Percentiles rank a stretch among this genome's conserved stretches.
These are phyloP conservation scores for Dione juno DNA, from an alignment of 2,888 invertebrate species.

Conservation along the genomic window DNA sequence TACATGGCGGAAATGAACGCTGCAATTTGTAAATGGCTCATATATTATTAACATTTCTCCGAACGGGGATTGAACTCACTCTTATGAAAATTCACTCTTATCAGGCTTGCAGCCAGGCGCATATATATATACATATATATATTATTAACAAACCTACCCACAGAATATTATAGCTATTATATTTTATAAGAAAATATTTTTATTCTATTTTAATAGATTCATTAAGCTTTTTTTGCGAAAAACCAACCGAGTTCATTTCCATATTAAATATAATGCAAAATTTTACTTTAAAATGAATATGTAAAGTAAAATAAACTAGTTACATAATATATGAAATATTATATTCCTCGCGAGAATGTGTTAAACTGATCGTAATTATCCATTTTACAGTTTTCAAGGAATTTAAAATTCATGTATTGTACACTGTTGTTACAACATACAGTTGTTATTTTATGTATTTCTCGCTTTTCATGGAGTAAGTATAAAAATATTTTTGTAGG, in stretches of 20 bases:
- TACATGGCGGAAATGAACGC: no score
- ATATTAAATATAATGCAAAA: not conserved
- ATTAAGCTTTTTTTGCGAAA: slow-evolving; percentile 13
- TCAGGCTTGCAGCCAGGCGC: no score
- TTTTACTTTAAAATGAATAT: slow-evolving; percentile 25
- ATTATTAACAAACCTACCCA: no score
- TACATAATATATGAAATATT: slow-evolving; percentile 3
- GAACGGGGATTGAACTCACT: no score
- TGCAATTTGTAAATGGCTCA: no score
- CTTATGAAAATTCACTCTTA: no score
- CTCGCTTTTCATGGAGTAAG: not conserved
- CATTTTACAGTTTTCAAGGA: not conserved
- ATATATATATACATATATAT: no score
- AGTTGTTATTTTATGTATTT: not conserved
- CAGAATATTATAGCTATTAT: no score
- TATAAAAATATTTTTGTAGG: not conserved
- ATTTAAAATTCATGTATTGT: not conserved
- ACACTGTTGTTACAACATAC: no score
- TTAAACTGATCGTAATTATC: slow-evolving; percentile 13
- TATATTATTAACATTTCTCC: no score
- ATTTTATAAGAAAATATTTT: not conserved
- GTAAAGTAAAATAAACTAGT: slow-evolving; percentile 8
- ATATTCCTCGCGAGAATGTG: not conserved
- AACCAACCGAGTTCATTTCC: not conserved
- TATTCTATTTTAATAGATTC: slow-evolving; percentile 15